Conservation (phyloP, 1,140 invertebrate genomes). For the Camponotus vicinus region DNA sequence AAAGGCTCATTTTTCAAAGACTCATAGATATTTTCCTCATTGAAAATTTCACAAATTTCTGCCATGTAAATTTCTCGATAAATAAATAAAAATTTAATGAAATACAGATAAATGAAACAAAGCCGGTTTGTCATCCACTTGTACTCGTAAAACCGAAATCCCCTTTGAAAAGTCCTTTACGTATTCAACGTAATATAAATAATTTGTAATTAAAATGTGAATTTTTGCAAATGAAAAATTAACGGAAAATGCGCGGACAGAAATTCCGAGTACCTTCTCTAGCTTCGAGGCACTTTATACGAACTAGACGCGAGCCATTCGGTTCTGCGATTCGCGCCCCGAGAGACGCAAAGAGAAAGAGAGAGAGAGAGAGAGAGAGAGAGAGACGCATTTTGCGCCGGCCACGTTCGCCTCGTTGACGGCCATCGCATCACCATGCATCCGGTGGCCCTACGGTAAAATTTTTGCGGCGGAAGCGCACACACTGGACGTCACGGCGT, state of each 20-base stretch:
- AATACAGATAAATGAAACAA: neutral
- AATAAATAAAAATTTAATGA: neutral
- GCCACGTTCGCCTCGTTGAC: slow-evolving; percentile 38
- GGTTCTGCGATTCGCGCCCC: slow-evolving; percentile 35
- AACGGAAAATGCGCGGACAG: neutral
- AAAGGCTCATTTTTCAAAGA: neutral
- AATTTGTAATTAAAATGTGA: neutral
- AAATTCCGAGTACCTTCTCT: neutral
- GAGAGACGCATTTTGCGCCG: slow-evolving; percentile 26
- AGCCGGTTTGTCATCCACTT: neutral
- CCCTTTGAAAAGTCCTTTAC: neutral
- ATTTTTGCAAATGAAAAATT: neutral
- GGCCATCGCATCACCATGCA: slow-evolving; percentile 12
- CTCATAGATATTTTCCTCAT: neutral
- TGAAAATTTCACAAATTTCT: neutral
- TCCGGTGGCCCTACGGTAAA: slow-evolving; percentile 3
- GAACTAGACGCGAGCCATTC: slow-evolving; percentile 15
- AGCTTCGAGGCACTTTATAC: neutral
- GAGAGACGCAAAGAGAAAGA: neutral
- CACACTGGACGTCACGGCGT: slow-evolving; percentile 6
- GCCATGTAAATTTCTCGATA: neutral
- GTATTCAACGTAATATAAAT: neutral
- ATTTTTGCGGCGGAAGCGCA: slow-evolving; percentile 51
- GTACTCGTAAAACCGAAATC: neutral
- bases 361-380: neutral